Conservation (phyloP, 2,113 vertebrate species). For the Steatornis caripensis region DNA sequence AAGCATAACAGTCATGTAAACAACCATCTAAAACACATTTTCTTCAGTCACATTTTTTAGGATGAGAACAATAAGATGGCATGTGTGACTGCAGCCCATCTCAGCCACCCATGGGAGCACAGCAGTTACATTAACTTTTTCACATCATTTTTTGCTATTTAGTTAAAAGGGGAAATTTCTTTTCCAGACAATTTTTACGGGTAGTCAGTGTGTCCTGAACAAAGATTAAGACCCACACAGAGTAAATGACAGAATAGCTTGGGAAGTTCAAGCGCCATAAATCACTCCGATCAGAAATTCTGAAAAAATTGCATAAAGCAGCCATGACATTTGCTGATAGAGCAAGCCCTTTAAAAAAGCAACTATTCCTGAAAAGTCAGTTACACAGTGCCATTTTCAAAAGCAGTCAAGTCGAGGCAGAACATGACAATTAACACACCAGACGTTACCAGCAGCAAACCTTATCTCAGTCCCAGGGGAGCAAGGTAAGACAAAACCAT, state of each 20-base stretch:
- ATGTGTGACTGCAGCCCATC: background rate
- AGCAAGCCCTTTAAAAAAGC: background rate
- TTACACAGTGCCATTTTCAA: background rate
- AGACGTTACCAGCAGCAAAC: background rate
- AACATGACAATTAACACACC: background rate
- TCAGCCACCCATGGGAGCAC: background rate
- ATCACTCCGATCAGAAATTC: background rate
- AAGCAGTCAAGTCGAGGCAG: background rate
- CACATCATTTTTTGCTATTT: background rate
- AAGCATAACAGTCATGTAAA: background rate
- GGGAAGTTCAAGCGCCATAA: background rate
- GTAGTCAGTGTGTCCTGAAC: background rate
- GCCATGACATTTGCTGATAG: background rate
- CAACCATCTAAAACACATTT: background rate
- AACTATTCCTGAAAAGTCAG: background rate
- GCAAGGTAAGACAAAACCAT: background rate
- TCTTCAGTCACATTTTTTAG: constrained; percentile 5
- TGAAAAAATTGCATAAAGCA: background rate
- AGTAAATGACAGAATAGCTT: background rate
- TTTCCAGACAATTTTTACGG: background rate
- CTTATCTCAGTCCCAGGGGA: background rate
- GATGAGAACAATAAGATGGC: constrained; percentile 20
- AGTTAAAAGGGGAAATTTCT: background rate
- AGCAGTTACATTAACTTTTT: background rate
- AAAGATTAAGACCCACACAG: background rate